Base-by-base conservation (phyloP, 2,797 vertebrate genomes). In the Catamblyrhynchus diadema region DNA sequence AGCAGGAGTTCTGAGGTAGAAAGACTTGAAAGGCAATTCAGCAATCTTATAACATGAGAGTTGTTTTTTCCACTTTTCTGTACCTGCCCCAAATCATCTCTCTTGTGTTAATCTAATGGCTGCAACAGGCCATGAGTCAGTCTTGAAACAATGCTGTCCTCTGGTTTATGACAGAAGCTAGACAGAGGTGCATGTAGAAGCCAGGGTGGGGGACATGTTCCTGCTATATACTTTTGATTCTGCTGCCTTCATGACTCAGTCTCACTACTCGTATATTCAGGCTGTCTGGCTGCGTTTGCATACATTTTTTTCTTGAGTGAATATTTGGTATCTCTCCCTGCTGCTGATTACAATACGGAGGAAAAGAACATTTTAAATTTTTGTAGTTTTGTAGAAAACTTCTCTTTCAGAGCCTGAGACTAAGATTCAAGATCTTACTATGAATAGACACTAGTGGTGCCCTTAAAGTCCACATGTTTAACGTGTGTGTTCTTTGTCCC, bases 211-310 rank as follows among this genome's bases (percentile, higher is more conserved):
- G 84, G 83, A 80, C 42, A 22, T 85, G 50, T 95, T 94, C 62
- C 60, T 91, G 74, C 66, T 93, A 4, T 67, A 61, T 82, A 47
- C 67, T 89, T 95, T 44, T 57, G 92, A 74, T 92, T 87, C 57
- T 79, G 15, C 64, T 93, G 74, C 86, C 67, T 92, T 87, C 57
- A 9, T 95, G 94, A 93, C 88, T 97, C 94, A 96, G 83, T 92
- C 88, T 94, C 4, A 5, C 84, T 94, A 82, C 45, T 89, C 0
- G 0, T 71, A 73, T 67, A 87, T 77, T 95, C 90, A 85, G 61
- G 53, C 78, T 91, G 67, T 85, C 81, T 96, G 81, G 53, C 71
- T 95, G 64, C 60, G 85, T 95, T 96, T 94, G 81, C 90, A 95
- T 96, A 54, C 88, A 51, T 92, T 93, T 85, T 65, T 61, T 90